Evolutionary conservation across 2,888 invertebrate genomes (phyloP).

Genomic region (Bellardia bayeri): DNA sequence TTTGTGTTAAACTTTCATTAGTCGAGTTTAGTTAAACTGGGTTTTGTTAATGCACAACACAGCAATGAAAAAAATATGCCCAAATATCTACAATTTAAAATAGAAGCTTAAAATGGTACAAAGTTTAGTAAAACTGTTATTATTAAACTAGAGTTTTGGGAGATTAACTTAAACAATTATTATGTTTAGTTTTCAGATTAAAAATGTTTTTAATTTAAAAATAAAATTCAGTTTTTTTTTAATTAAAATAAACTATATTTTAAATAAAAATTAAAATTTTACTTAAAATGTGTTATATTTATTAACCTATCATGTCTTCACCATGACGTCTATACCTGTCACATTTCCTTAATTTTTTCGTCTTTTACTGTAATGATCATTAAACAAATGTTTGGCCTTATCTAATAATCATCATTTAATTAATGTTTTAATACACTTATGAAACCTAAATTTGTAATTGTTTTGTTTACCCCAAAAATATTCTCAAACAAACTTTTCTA

Average conservation of each 20-base stretch:
- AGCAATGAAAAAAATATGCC: not conserved
- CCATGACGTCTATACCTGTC: not conserved
- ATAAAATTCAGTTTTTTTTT: too few relatives aligned
- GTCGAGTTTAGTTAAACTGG: not conserved
- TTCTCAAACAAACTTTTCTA: conserved; percentile 41
- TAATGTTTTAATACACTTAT: conserved; percentile 68
- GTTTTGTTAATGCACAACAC: not conserved
- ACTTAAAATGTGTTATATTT: not conserved
- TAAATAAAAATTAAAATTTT: not conserved
- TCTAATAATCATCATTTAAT: conserved; percentile 66
- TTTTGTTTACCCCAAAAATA: conserved; percentile 55
- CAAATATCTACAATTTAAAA: too few relatives aligned
- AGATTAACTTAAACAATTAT: not conserved
- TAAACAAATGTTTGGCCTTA: conserved; percentile 51
- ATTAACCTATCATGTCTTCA: not conserved
- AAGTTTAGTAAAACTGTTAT: not conserved
- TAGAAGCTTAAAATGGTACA: not conserved
- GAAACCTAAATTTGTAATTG: conserved; percentile 59
- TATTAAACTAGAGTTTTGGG: not conserved
- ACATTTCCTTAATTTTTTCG: not conserved
- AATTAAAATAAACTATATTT: too few relatives aligned
- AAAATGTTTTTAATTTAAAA: too few relatives aligned
- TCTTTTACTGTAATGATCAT: conserved; percentile 15
- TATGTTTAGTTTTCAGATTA: too few relatives aligned
- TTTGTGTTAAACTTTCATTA: not conserved